phyloP scores from a whole-genome alignment of 1,140 invertebrate genomes.

The Atta colombica region DNA sequence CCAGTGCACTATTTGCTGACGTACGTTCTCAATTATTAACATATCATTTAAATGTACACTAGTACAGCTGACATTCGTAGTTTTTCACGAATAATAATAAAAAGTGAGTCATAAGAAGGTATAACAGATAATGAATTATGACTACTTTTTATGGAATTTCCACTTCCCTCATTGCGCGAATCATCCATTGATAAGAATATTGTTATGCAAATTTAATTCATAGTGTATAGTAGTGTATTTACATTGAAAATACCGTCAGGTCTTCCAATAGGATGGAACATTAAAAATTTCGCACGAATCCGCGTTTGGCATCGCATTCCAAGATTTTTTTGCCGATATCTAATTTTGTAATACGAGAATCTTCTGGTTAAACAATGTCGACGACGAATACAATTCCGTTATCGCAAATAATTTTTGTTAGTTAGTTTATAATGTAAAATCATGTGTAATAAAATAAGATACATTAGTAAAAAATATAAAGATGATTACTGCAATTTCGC shows the following conservation, averaged over 20 bases:
- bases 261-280: too few species aligned
- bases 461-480: background rate
- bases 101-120: constrained; percentile 35
- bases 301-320: background rate
- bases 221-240: background rate
- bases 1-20: background rate
- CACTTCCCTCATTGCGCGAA: background rate
- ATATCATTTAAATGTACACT: constrained; percentile 7
- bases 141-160: constrained; percentile 48
- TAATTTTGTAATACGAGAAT: constrained; percentile 18
- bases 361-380: background rate
- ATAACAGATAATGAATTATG: constrained; percentile 14
- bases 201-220: constrained; percentile 40
- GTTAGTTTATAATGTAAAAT: background rate
- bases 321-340: background rate
- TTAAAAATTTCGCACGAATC: constrained; percentile 13
- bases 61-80: constrained; percentile 9
- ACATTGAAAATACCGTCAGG: background rate
- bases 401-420: background rate
- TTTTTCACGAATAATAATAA: constrained; percentile 39
- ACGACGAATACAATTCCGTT: background rate
- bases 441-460: background rate
- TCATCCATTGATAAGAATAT: constrained; percentile 50
- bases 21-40: background rate
- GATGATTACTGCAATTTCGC: background rate